Conservation (phyloP, 2,113 vertebrate genomes). For the Caracal caracal region DNA sequence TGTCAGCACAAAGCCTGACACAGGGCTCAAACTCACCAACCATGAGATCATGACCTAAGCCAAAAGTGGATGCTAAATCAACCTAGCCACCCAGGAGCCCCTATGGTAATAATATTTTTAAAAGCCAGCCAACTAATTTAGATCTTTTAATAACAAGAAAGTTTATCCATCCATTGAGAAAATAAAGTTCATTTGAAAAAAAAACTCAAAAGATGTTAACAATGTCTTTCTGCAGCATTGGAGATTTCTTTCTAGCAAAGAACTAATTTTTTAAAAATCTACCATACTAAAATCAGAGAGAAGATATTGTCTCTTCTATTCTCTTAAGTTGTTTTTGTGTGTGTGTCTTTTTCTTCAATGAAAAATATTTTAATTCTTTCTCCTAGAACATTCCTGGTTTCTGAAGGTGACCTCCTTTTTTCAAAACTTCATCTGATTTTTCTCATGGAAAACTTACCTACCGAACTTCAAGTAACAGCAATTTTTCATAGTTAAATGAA, state of each 20-base stretch:
- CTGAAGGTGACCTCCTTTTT: neutral
- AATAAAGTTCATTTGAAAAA: neutral
- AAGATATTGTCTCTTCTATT: neutral
- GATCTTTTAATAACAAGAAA: slow-evolving; percentile 19
- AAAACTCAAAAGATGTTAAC: neutral
- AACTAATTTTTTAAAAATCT: neutral
- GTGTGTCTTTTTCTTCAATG: neutral
- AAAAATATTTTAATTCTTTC: neutral
- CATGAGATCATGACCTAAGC: no score
- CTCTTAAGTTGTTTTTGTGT: neutral
- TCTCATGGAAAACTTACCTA: neutral
- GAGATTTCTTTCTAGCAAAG: neutral
- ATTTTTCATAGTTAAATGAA: neutral
- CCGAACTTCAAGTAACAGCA: neutral
- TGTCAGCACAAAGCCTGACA: no score
- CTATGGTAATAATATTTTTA: slow-evolving; percentile 21
- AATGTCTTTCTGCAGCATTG: neutral
- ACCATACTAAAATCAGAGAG: neutral
- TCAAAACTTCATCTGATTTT: neutral
- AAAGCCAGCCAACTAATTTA: neutral
- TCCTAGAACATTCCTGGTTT: neutral
- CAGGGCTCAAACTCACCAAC: no score
- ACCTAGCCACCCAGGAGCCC: no score
- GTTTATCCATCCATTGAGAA: neutral
- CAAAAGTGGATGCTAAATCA: no score